A percentile compares a stretch with the other conserved stretches of the same genome.
Evolutionary conservation across 2,888 invertebrate genomes (phyloP).

Genomic region (Isotomurus palustris): DNA sequence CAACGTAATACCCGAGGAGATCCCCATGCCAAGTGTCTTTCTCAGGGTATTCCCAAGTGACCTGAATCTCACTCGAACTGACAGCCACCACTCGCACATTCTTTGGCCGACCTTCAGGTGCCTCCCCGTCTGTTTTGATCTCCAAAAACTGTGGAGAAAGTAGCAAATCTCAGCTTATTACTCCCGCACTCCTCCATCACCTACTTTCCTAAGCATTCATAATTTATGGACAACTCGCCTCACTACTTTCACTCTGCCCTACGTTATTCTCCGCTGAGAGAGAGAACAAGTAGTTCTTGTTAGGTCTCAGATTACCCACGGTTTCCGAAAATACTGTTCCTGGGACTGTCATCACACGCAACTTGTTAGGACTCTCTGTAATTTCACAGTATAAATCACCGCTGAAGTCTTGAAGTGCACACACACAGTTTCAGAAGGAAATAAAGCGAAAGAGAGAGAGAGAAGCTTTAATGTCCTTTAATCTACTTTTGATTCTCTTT

Average conservation of each 20-base stretch:
- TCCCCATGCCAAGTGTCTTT: slow-evolving; percentile 49
- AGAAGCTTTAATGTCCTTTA: not conserved
- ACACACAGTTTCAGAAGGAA: not conserved
- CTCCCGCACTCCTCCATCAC: no score
- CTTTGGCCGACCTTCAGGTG: slow-evolving; percentile 50
- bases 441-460: not conserved
- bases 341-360: slow-evolving; percentile 47
- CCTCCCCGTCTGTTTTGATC: slow-evolving; percentile 46
- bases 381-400: no score
- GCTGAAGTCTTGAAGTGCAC: no score
- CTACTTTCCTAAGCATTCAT: not conserved
- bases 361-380: slow-evolving; percentile 3
- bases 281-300: slow-evolving; percentile 51
- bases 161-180: no score
- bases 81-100: slow-evolving; percentile 50
- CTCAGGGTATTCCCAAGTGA: slow-evolving; percentile 47
- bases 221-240: slow-evolving; percentile 34
- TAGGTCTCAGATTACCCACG: slow-evolving; percentile 50
- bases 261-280: slow-evolving; percentile 53
- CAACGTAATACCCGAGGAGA: slow-evolving; percentile 50
- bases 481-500: no score
- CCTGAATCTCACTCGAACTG: slow-evolving; percentile 50
- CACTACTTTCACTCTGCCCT: slow-evolving; percentile 51
- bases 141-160: slow-evolving; percentile 37
- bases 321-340: slow-evolving; percentile 48